Evolutionary conservation across 2,888 invertebrate species (phyloP).

Genomic region (Amaurobius ferox): DNA sequence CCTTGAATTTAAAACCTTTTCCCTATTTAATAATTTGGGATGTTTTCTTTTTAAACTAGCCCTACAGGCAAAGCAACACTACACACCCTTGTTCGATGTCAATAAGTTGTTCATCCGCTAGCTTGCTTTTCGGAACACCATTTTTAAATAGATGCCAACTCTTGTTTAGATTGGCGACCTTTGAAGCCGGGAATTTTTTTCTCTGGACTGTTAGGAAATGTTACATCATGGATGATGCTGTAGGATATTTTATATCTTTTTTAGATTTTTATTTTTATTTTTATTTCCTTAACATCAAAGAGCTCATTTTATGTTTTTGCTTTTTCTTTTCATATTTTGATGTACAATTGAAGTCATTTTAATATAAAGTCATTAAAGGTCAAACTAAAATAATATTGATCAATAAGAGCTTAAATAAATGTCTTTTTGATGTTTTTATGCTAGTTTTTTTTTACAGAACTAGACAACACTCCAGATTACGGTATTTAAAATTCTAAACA

Average conservation of each 20-base stretch:
- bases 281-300: no score
- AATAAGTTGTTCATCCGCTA: conserved; percentile 23
- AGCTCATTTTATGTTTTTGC: no score
- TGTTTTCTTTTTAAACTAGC: neutral
- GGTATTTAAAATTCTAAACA: no score
- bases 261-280: neutral
- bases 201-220: neutral
- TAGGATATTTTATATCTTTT: neutral
- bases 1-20: conserved; percentile 28
- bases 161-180: neutral
- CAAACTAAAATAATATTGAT: no score
- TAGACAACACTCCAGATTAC: no score
- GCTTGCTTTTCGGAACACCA: neutral
- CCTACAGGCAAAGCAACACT: neutral
- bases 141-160: neutral
- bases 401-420: no score
- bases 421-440: no score
- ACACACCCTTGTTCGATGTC: conserved; percentile 24
- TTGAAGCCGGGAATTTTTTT: neutral
- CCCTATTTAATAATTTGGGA: conserved; percentile 10
- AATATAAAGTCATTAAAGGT: no score
- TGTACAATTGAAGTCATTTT: no score
- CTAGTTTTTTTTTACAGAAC: no score
- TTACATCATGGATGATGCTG: neutral
- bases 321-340: no score